These are phyloP conservation scores for Sesia bembeciformis DNA, from an alignment of 2,888 invertebrate species.

Conservation along the genomic window DNA sequence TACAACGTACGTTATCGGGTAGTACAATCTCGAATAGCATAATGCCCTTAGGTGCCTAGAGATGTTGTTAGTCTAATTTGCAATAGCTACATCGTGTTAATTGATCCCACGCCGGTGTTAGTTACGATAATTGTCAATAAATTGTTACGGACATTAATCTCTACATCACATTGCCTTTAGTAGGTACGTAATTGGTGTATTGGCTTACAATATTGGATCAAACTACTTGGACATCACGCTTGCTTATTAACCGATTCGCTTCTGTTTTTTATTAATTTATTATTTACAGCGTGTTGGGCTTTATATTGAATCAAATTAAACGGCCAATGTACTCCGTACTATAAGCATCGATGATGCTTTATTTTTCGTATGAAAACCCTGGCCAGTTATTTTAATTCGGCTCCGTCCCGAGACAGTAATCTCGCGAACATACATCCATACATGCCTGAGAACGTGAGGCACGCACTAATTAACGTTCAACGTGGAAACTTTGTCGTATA, in stretches of 20 bases:
- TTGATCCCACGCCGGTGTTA: slow-evolving; percentile 57
- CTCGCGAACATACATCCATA: slow-evolving; percentile 46
- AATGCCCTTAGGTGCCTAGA: background rate
- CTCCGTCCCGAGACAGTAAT: slow-evolving; percentile 25
- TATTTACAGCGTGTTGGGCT: no score
- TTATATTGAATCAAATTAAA: no score
- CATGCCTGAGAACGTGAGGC: slow-evolving; percentile 56
- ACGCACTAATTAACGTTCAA: slow-evolving; percentile 72
- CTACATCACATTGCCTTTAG: slow-evolving; percentile 50
- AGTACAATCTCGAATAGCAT: background rate
- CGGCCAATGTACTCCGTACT: no score
- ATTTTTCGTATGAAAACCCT: background rate
- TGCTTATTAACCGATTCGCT: no score
- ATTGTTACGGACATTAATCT: slow-evolving; percentile 67
- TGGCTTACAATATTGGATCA: slow-evolving; percentile 25
- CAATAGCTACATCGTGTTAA: slow-evolving; percentile 65
- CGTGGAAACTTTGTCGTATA: slow-evolving; percentile 63
- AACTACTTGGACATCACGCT: background rate
- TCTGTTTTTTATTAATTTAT: no score
- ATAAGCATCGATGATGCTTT: background rate
- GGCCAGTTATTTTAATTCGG: background rate
- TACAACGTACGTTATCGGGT: background rate
- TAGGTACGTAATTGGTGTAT: slow-evolving; percentile 16
- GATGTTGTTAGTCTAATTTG: slow-evolving; percentile 57
- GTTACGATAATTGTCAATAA: slow-evolving; percentile 70